These are phyloP conservation scores for Umimayanthus kanabou DNA, from an alignment of 92 coral and sea anemone species.

Conservation along the genomic window DNA sequence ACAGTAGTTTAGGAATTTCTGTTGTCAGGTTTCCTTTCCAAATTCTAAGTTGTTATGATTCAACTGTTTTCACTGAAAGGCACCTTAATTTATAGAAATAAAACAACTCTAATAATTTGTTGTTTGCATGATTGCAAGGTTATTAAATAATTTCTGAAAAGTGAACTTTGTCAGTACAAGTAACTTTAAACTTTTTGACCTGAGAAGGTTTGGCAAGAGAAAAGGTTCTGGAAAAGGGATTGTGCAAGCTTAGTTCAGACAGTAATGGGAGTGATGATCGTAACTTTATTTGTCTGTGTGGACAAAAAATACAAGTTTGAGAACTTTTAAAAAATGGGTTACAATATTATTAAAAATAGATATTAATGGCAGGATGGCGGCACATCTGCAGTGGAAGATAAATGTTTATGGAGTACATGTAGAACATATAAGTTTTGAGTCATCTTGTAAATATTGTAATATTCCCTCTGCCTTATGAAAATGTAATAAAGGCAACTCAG, in stretches of 20 bases:
- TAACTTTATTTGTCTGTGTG: too few species aligned
- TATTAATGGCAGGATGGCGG: background rate
- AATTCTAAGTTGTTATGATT: background rate
- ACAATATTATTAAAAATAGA: too few species aligned
- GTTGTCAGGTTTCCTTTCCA: background rate
- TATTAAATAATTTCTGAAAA: too few species aligned
- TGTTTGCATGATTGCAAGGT: background rate
- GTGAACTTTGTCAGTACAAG: background rate
- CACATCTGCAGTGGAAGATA: background rate
- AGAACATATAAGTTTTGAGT: background rate
- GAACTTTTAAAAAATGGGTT: too few species aligned
- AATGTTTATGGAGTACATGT: background rate
- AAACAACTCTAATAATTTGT: background rate
- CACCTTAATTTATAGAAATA: background rate
- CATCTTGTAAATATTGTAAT: constrained; percentile 20
- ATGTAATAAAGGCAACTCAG: constrained; percentile 2
- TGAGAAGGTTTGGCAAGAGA: background rate
- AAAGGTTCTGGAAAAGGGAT: background rate
- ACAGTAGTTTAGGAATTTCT: background rate
- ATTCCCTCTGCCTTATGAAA: background rate
- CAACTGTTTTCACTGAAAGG: background rate
- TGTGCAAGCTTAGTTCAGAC: background rate
- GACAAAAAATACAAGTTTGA: background rate
- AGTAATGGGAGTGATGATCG: too few species aligned
- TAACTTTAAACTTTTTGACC: background rate